These are phyloP conservation scores for Australoheros scitulus DNA, from an alignment of 2,113 vertebrate species.

Conservation along the genomic window DNA sequence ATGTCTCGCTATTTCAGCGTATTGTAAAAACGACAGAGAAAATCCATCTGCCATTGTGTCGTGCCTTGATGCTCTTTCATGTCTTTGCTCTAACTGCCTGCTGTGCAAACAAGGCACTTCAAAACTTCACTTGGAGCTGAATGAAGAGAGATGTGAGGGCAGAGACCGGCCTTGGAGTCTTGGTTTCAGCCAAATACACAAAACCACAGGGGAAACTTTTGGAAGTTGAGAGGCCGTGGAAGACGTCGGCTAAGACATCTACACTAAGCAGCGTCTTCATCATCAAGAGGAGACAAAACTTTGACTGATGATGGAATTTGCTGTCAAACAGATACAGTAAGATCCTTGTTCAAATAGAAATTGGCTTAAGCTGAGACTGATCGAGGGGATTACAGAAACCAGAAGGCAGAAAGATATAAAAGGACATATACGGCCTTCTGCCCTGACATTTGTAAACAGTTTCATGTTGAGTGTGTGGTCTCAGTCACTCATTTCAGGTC, in stretches of 20 bases:
- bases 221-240: conserved; percentile 38
- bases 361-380: not conserved
- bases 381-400: not conserved
- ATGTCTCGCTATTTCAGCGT: conserved; percentile 28
- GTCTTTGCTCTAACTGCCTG: conserved; percentile 57
- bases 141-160: conserved; percentile 10
- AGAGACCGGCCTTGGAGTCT: conserved; percentile 8
- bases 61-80: conserved; percentile 49
- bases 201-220: conserved; percentile 49
- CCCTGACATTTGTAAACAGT: too few relatives aligned
- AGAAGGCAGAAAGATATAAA: not conserved
- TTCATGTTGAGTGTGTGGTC: too few relatives aligned
- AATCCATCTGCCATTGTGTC: conserved; percentile 45
- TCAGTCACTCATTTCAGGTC: not conserved
- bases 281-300: conserved; percentile 7
- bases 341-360: conserved; percentile 21
- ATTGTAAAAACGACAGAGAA: conserved; percentile 44
- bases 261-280: conserved; percentile 7
- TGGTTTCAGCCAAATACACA: conserved; percentile 22
- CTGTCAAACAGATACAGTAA: conserved; percentile 16
- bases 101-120: conserved; percentile 52
- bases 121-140: conserved; percentile 29
- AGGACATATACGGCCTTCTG: too few relatives aligned
- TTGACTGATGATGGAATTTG: conserved; percentile 29
- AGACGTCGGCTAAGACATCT: conserved; percentile 16